Base-by-base conservation (phyloP, 2,113 vertebrate species). In the Phrynosoma blainvillii region DNA sequence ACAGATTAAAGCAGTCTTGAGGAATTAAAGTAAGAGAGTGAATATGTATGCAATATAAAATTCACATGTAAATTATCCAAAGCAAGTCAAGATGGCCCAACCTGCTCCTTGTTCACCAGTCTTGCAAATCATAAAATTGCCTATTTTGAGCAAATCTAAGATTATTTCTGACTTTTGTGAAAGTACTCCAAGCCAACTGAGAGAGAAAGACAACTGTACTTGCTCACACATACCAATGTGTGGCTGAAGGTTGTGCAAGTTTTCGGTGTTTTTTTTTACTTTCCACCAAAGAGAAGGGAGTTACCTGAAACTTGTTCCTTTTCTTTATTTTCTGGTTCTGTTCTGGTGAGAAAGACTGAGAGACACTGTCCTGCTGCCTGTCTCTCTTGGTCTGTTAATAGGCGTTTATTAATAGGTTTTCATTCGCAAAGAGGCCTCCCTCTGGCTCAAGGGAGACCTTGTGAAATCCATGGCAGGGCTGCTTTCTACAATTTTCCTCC, bases 1-100 rank as follows among this genome's bases (percentile, higher is more conserved):
- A 89, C 54, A 84, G 54, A 85, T 70, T 18, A 65, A 89, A 27
- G 1, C 20, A 88, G 62, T 80, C 23, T 42, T 82, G 23, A 47
- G 0, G 21, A 87, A 85, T 84, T 73, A 77, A n/a, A 65, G 75
- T 25, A 88, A 40, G 70, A 36, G 20, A 75, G 3, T 30, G 79
- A 56, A 25, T 4, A 4, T 84, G 80, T 1, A 21, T 66, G 32
- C 32, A 20, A 56, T 79, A 56, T 59, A 13, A 40, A 32, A 66
- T 82, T 40, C 21, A 75, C 25, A 66, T 32, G 59, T 80, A 59
- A 80, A 30, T 16, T 7, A 59, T 56, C 54, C 25, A 20, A 75
- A 65, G 6, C 79, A 65, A 65, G 59, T 59, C 32, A 40, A 25
- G 20, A 13, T 25, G 59, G 11, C n/a, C 71, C 4, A 16, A 5